A percentile compares a stretch with the other conserved stretches of the same genome.
Conservation (phyloP, 2,113 vertebrate genomes). For the Grantiella picta region DNA sequence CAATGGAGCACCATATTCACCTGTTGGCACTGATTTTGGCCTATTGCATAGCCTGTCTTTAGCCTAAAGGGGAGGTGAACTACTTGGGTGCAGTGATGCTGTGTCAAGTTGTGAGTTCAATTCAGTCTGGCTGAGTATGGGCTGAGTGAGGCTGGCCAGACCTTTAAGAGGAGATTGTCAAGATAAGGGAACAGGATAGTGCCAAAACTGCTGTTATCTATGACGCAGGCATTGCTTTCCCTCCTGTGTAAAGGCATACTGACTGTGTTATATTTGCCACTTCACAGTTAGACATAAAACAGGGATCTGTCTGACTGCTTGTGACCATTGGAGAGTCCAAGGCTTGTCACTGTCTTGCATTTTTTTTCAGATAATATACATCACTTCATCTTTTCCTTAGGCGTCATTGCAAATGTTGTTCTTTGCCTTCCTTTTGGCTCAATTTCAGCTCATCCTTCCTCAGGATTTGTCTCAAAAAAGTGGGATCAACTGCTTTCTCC, state of each 20-base stretch:
- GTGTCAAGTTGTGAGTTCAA: neutral
- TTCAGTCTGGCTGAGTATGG: neutral
- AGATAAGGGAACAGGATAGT: neutral
- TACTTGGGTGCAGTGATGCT: neutral
- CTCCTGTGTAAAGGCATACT: neutral
- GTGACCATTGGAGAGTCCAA: neutral
- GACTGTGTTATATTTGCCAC: neutral
- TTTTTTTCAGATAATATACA: neutral
- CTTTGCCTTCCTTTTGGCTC: neutral
- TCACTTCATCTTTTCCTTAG: neutral
- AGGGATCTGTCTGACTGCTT: neutral
- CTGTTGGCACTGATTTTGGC: neutral
- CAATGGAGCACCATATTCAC: neutral
- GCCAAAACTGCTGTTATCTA: neutral
- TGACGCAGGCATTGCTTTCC: neutral
- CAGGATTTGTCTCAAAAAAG: neutral
- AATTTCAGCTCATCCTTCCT: neutral
- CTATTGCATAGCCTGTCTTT: neutral
- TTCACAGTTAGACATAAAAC: neutral
- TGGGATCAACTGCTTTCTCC: neutral
- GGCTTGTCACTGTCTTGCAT: neutral
- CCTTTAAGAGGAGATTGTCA: neutral
- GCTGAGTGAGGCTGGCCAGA: neutral
- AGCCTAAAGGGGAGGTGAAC: neutral
- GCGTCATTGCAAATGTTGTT: neutral